Evolutionary conservation across 2,797 vertebrate genomes (phyloP).

Genomic region (Ctenosaura bakeri): DNA sequence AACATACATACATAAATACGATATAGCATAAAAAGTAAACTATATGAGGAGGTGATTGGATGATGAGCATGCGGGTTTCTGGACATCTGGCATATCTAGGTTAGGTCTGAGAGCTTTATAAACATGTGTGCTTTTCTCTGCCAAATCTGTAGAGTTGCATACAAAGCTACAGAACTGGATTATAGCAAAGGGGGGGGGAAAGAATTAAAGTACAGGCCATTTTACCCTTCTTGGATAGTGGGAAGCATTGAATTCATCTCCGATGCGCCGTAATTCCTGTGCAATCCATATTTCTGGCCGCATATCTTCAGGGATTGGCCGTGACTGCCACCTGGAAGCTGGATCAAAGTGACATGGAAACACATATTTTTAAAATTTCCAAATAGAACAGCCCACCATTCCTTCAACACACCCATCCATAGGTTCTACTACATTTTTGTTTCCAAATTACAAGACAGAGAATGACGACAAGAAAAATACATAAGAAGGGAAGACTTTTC

Average conservation of each 20-base stretch:
- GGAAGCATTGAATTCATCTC: slow-evolving; percentile 89
- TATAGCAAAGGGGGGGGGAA: slow-evolving; percentile 17
- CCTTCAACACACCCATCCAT: neutral
- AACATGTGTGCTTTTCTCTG: neutral
- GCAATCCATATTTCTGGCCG: slow-evolving; percentile 86
- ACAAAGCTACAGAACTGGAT: neutral
- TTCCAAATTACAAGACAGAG: neutral
- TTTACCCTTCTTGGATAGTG: slow-evolving; percentile 81
- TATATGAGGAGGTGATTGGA: neutral
- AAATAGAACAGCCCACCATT: neutral
- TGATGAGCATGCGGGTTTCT: neutral
- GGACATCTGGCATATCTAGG: neutral
- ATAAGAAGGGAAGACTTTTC: neutral
- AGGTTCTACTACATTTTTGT: neutral
- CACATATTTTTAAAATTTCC: slow-evolving; percentile 25
- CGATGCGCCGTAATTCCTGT: slow-evolving; percentile 88
- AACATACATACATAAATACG: neutral
- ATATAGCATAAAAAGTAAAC: neutral
- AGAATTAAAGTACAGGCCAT: slow-evolving; percentile 52
- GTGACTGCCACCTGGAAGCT: slow-evolving; percentile 80
- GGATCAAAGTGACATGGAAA: slow-evolving; percentile 17
- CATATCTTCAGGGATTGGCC: slow-evolving; percentile 79
- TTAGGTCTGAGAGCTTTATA: neutral
- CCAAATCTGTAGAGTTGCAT: neutral
- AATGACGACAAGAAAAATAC: neutral